Conservation (phyloP, 2,113 vertebrate genomes). For the Chloebia gouldiae region DNA sequence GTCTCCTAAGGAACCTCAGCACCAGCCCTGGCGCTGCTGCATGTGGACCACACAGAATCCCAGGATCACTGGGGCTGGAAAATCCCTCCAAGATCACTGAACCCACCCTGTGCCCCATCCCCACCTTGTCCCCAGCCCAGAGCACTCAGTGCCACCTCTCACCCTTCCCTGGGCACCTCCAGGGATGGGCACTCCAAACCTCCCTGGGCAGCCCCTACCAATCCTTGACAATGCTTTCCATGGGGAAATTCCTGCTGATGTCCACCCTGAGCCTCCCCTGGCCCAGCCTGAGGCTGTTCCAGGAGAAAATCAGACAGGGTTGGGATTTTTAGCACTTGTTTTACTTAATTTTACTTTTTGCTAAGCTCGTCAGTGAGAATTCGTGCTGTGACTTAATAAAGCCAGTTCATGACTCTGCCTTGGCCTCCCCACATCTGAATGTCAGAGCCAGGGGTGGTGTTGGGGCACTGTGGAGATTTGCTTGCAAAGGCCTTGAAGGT, state of each 20-base stretch:
- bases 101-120: accelerated
- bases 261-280: not conserved
- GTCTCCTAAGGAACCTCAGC: not conserved
- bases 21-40: not conserved
- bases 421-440: not conserved
- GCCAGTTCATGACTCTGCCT: not conserved
- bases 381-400: not conserved
- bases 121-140: not conserved
- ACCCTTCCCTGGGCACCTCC: too few relatives aligned
- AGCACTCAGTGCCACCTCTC: accelerated
- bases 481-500: not conserved
- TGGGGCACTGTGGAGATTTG: not conserved
- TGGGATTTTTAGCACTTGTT: not conserved
- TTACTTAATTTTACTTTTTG: not conserved
- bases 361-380: not conserved
- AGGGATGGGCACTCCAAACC: not conserved
- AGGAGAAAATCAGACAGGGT: not conserved
- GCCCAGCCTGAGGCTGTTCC: not conserved
- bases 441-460: not conserved
- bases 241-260: not conserved
- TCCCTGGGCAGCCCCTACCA: not conserved
- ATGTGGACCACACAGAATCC: not conserved
- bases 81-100: not conserved
- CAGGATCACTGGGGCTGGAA: not conserved
- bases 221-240: accelerated